Percentiles rank a stretch among this genome's conserved stretches.
phyloP scores from a whole-genome alignment of 2,113 vertebrate genomes.

The Dryoscopus gambensis region DNA sequence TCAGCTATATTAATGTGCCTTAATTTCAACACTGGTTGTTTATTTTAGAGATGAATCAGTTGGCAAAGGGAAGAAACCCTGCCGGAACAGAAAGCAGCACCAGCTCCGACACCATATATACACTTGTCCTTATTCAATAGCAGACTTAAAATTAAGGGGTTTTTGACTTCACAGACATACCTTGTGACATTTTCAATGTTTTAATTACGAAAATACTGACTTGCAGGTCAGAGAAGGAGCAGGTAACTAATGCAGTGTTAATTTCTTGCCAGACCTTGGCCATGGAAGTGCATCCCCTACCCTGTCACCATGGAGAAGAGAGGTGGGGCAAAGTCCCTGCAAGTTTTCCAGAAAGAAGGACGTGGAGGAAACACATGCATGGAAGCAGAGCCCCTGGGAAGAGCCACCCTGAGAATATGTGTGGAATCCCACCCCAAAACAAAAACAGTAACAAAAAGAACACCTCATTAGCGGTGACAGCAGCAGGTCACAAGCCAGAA shows the following conservation, averaged over 20 bases:
- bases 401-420: not conserved
- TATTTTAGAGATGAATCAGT: constrained; percentile 16
- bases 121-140: not conserved
- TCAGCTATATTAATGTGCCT: constrained; percentile 9
- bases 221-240: not conserved
- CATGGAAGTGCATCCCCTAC: not conserved
- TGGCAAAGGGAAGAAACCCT: not conserved
- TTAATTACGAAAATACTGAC: not conserved
- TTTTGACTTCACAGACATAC: not conserved
- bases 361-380: not conserved
- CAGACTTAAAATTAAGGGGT: not conserved
- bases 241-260: not conserved
- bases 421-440: not conserved
- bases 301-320: not conserved
- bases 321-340: fast-evolving
- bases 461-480: not conserved
- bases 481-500: not conserved
- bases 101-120: not conserved
- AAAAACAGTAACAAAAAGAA: not conserved
- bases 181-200: not conserved
- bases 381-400: not conserved
- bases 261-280: not conserved
- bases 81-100: not conserved
- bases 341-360: fast-evolving
- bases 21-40: constrained; percentile 13